phyloP scores from a whole-genome alignment of 1,140 invertebrate genomes.

The Leptoteleia sp. region DNA sequence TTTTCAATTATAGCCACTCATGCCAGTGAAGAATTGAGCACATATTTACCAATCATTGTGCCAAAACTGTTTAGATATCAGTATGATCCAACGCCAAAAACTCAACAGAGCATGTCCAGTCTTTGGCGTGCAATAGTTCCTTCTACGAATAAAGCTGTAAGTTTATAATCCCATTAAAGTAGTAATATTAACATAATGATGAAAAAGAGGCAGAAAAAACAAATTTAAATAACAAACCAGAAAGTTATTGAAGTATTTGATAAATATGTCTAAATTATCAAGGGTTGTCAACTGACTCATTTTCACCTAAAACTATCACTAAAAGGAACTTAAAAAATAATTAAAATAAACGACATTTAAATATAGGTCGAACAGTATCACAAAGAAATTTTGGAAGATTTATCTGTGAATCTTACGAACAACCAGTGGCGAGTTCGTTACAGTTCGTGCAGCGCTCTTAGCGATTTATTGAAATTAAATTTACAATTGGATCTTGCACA shows the following conservation, averaged over 20 bases:
- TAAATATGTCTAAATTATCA: no score
- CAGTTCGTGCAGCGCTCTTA: conserved; percentile 92
- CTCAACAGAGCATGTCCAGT: conserved; percentile 94
- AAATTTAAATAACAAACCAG: no score
- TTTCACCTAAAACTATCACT: no score
- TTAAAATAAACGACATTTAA: no score
- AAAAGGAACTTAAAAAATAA: no score
- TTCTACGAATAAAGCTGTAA: conserved; percentile 91
- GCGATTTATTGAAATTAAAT: conserved; percentile 88
- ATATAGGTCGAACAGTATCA: conserved; percentile 91
- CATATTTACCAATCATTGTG: conserved; percentile 91
- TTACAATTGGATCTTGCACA: conserved; percentile 73
- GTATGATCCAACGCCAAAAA: conserved; percentile 94
- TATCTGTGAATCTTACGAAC: conserved; percentile 90
- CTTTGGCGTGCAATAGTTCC: conserved; percentile 95
- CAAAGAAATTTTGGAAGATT: conserved; percentile 91
- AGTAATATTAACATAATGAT: no score
- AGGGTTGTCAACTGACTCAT: no score
- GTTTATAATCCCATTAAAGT: no score
- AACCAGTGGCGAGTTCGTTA: conserved; percentile 93
- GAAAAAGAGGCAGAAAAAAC: no score
- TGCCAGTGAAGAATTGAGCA: conserved; percentile 90
- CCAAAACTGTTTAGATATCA: conserved; percentile 94
- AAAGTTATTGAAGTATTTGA: no score
- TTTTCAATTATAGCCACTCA: conserved; percentile 91